Evolutionary conservation across 2,113 vertebrate genomes (phyloP).

Genomic region (Esox niger): DNA sequence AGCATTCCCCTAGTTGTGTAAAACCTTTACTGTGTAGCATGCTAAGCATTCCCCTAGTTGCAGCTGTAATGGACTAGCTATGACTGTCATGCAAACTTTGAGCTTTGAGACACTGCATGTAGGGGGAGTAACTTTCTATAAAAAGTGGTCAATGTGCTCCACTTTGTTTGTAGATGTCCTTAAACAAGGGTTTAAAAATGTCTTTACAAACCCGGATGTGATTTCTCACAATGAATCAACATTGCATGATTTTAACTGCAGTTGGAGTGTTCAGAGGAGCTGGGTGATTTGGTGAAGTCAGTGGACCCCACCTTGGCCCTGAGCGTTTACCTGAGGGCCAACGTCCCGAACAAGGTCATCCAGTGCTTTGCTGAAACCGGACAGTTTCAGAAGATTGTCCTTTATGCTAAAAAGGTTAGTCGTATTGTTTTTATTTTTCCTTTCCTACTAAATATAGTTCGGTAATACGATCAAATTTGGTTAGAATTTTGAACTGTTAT

Average conservation of each 20-base stretch:
- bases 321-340: constrained; percentile 95
- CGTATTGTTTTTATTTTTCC: too few relatives aligned
- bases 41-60: too few relatives aligned
- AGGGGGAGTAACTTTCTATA: too few relatives aligned
- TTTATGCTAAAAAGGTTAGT: constrained; percentile 96
- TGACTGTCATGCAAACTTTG: too few relatives aligned
- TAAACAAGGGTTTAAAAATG: too few relatives aligned
- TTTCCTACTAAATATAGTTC: background rate
- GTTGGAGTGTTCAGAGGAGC: constrained; percentile 97
- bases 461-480: background rate
- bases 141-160: background rate
- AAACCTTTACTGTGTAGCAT: too few relatives aligned
- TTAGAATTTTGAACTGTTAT: background rate
- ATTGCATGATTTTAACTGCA: constrained; percentile 46
- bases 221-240: background rate
- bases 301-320: constrained; percentile 96
- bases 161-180: background rate
- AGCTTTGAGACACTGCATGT: too few relatives aligned
- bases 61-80: too few relatives aligned
- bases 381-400: constrained; percentile 98
- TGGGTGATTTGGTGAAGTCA: constrained; percentile 96
- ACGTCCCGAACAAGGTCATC: constrained; percentile 98
- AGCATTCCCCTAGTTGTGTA: too few relatives aligned
- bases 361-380: constrained; percentile 99
- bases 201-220: background rate